phyloP scores from a whole-genome alignment of 2,113 vertebrate species.

The Taurulus bubalis region DNA sequence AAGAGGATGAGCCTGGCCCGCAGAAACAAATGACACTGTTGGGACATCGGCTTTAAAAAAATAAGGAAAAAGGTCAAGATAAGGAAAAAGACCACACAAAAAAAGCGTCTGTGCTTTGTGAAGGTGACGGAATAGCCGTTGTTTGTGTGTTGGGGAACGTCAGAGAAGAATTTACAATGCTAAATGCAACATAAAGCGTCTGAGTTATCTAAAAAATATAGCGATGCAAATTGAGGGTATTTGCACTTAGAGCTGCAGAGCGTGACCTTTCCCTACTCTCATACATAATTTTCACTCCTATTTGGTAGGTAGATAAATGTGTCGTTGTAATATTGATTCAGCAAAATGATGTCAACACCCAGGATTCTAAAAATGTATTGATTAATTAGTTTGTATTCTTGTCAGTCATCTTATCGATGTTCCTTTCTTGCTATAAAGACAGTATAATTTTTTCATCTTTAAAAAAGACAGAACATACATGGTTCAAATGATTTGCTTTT shows the following conservation, averaged over 20 bases:
- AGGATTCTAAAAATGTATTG: too few relatives aligned
- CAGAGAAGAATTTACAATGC: background rate
- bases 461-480: too few relatives aligned
- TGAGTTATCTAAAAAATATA: background rate
- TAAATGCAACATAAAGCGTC: background rate
- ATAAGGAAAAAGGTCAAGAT: conserved; percentile 41
- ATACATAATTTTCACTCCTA: background rate
- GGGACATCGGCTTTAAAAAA: conserved; percentile 31
- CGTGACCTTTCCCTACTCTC: conserved; percentile 3
- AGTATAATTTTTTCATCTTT: too few relatives aligned
- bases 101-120: conserved; percentile 8
- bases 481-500: too few relatives aligned
- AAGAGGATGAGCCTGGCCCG: background rate
- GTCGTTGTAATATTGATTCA: too few relatives aligned
- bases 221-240: conserved; percentile 11
- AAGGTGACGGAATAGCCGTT: conserved; percentile 10
- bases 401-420: too few relatives aligned
- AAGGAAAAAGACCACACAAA: background rate
- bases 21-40: conserved; percentile 24
- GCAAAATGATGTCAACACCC: too few relatives aligned
- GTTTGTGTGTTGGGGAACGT: background rate
- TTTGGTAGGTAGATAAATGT: too few relatives aligned
- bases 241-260: conserved; percentile 3
- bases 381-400: too few relatives aligned
- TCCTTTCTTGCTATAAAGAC: too few relatives aligned